phyloP scores from a whole-genome alignment of 2,888 invertebrate genomes.

The Lycia hirtaria region DNA sequence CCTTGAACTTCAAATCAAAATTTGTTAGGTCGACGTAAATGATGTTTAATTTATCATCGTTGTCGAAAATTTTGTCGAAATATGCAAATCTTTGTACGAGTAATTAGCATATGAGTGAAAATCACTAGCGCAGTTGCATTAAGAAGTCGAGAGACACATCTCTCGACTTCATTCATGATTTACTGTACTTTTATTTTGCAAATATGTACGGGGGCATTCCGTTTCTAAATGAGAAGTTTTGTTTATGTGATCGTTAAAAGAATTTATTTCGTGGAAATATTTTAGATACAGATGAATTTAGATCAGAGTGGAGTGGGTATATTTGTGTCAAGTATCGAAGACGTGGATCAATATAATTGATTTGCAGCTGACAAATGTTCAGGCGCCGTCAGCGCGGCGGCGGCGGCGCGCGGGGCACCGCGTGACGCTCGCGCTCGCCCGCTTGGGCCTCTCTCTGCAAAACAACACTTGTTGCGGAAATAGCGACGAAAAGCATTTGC shows the following conservation, averaged over 20 bases:
- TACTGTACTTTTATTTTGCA: not conserved
- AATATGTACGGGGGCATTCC: not conserved
- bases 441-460: constrained; percentile 78
- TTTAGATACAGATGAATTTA: constrained; percentile 16
- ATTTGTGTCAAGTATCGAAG: constrained; percentile 26
- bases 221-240: constrained; percentile 7
- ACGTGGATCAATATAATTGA: constrained; percentile 30
- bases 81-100: not conserved
- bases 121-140: constrained; percentile 1
- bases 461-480: constrained; percentile 84
- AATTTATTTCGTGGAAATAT: constrained; percentile 14
- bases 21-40: constrained; percentile 4
- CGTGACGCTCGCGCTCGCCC: constrained; percentile 53
- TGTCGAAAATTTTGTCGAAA: not conserved
- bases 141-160: too few species aligned
- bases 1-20: constrained; percentile 24
- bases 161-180: constrained; percentile 3
- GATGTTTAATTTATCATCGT: constrained; percentile 11
- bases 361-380: constrained; percentile 33
- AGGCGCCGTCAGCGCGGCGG: constrained; percentile 14
- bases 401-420: constrained; percentile 16
- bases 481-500: constrained; percentile 76
- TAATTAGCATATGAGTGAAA: constrained; percentile 11
- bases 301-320: constrained; percentile 17
- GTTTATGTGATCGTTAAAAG: constrained; percentile 8